Conservation (phyloP, 1,140 invertebrate species). For the Lysiphlebus fabarum region DNA sequence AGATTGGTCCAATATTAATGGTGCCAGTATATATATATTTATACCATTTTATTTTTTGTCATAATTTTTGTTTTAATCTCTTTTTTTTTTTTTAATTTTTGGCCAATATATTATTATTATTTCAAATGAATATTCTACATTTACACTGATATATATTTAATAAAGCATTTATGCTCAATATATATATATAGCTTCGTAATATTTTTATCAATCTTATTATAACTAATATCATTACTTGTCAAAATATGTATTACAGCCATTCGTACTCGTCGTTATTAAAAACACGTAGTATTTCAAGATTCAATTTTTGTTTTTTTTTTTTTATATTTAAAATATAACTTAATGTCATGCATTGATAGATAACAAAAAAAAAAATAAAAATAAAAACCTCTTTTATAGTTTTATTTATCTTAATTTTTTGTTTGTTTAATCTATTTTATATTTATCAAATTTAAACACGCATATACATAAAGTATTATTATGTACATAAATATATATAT, state of each 20-base stretch:
- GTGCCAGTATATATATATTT: constrained; percentile 26
- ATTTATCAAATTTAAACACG: too few relatives aligned
- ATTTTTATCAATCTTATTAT: neutral
- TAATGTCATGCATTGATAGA: constrained; percentile 10
- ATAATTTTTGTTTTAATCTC: neutral
- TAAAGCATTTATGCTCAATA: too few relatives aligned
- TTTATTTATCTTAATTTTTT: too few relatives aligned
- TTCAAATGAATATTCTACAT: neutral
- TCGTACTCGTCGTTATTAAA: constrained; percentile 4
- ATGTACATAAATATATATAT: too few relatives aligned
- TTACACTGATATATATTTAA: constrained; percentile 12
- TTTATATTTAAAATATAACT: neutral
- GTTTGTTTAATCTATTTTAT: too few relatives aligned
- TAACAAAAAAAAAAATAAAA: too few relatives aligned
- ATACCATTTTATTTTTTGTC: constrained; percentile 2
- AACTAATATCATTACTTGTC: constrained; percentile 13
- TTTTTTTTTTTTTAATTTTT: constrained; percentile 6
- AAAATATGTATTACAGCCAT: constrained; percentile 22
- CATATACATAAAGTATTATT: too few relatives aligned
- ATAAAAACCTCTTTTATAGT: too few relatives aligned
- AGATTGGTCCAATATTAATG: constrained; percentile 49
- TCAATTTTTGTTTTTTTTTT: too few relatives aligned
- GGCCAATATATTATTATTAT: neutral
- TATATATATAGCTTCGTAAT: neutral
- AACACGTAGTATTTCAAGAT: constrained; percentile 1